Conservation (phyloP, 2,113 vertebrate genomes). For the Chionis minor region DNA sequence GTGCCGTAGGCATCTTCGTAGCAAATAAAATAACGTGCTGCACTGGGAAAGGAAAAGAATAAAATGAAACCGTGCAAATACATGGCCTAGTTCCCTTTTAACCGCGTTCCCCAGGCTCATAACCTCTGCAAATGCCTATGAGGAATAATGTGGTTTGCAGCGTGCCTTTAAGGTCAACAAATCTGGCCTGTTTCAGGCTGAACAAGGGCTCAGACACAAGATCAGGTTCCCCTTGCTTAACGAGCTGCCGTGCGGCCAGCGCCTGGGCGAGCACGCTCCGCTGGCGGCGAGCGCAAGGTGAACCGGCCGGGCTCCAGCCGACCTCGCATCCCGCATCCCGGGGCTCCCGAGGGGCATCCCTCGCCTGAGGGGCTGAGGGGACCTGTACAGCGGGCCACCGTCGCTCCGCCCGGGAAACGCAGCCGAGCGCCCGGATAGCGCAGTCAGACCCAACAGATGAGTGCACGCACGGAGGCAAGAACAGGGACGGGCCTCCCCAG, state of each 20-base stretch:
- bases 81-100: neutral
- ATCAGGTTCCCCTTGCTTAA: neutral
- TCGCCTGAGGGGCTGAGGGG: accelerated
- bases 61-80: conserved; percentile 1
- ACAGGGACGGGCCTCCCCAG: neutral
- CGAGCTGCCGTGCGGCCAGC: accelerated
- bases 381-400: accelerated
- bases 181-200: neutral
- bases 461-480: neutral
- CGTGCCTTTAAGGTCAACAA: neutral
- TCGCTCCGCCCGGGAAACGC: accelerated
- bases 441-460: accelerated
- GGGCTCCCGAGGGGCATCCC: neutral
- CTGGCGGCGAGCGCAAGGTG: accelerated
- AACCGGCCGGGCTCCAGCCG: accelerated
- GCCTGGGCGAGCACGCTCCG: accelerated
- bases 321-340: accelerated
- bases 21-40: neutral
- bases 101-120: neutral
- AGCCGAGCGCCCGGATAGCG: accelerated
- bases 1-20: neutral
- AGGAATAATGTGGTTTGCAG: neutral
- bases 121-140: neutral
- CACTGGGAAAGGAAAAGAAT: neutral
- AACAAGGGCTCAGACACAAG: neutral